Evolutionary conservation across 2,888 invertebrate species (phyloP), one percentile per base, ranked within the genome.

Genomic region (Lycocerus yunnanus): DNA sequence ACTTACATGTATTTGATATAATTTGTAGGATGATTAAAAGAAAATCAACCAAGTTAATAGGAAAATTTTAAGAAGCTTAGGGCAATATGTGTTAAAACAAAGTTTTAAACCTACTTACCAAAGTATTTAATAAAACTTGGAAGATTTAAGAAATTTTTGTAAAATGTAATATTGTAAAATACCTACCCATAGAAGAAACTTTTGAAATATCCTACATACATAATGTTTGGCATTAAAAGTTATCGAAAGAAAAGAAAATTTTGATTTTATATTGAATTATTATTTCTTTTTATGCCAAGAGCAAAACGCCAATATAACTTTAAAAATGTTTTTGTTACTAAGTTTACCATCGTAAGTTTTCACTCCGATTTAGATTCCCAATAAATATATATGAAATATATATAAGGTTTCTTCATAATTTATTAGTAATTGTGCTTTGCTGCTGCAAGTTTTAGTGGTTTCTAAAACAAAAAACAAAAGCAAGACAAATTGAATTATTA

Each of bases 401-500:
- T 2, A 27, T 27, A 1, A 13, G 4, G n/a, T 43, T 43, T 43
- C 2, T 43, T 43, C n/a, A 43, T 43, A 43, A 43, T 43, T 43
- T 43, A 43, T n/a, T 2, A 43, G n/a, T n/a, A 43, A 43, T n/a
- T 43, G 5, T n/a, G n/a, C 43, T n/a, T 13, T 8, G n/a, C 13
- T 43, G 5, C n/a, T 43, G 43, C 6, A 43, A 43, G 1, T n/a
- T 43, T 10, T 0, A 4, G n/a, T 8, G 43, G n/a, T n/a, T 43
- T n/a, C 43, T 1, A 43, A n/a, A n/a, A 6, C 13, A n/a, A 43
- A 43, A 59, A 63, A 63, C n/a, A 18, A 63, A 63, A 63, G 20
- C n/a, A 63, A 16, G 61, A 63, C 61, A 63, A 63, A 63, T 63
- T 63, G 61, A 63, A 63, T 63, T 63, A 63, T 63, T 63, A 63